Base-by-base conservation (phyloP, 2,797 vertebrate genomes). In the Hippopotamyrus pictus region DNA sequence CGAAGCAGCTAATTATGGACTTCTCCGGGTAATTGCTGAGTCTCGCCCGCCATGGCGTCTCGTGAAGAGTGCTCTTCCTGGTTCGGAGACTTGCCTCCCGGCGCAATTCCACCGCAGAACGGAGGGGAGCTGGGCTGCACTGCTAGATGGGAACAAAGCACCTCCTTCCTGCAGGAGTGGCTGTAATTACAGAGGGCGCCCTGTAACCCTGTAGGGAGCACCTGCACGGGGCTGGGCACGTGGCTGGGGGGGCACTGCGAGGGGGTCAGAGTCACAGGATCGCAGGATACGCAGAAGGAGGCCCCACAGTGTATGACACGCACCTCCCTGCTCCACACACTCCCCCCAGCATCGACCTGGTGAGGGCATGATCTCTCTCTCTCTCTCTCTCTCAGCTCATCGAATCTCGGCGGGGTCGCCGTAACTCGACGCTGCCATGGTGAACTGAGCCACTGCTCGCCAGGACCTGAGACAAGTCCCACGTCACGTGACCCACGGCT, bases 191-290 rank as follows among this genome's bases (percentile, higher is more conserved):
- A 88, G 73, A 59, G 51, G 33, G 17, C 33, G 33, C 1, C 37
- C 88, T 88, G 76, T 57, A 88, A 83, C 41, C 88, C 88, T 41
- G 88, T n/a, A 83, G 79, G 88, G 79, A 82, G 33, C 88, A 83
- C 48, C 88, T 88, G 88, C 22, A 57, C 1, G 5, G 53, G 88
- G 88, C 33, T 33, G 51, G 88, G 76, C 46, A 69, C 69, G 65
- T 12, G 48, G 29, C 25, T 25, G n/a, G 8, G 8, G 41, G 82
- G 41, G 4, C n/a, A 48, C 7, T n/a, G 6, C 14, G 7, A 3
- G 44, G 41, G 44, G n/a, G 79, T 46, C 33, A 62, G 22, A 62
- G n/a, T 9, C 37, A 83, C 11, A 1, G 76, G 19, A 44, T 7
- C 14, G 5, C 41, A 25, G 59, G 59, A 22, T 25, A 29, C 3